These are phyloP conservation scores for Emmelina monodactyla DNA, from an alignment of 2,888 invertebrate species.

Conservation along the genomic window DNA sequence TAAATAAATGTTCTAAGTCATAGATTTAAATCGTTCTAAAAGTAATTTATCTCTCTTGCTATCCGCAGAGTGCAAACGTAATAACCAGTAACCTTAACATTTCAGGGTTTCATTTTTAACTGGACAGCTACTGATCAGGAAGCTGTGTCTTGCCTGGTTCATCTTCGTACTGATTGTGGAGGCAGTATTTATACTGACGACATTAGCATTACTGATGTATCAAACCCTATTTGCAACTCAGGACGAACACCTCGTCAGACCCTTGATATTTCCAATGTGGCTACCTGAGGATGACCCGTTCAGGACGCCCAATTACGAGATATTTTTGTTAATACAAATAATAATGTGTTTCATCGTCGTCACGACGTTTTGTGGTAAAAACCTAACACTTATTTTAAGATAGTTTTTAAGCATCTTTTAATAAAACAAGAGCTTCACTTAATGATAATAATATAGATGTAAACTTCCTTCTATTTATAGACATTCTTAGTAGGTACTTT, in stretches of 20 bases:
- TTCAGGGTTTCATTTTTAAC: constrained; percentile 33
- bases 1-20: no score
- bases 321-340: constrained; percentile 25
- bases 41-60: no score
- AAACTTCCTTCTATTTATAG: no score
- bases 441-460: no score
- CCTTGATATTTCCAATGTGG: constrained; percentile 39
- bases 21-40: no score
- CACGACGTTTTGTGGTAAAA: constrained; percentile 31
- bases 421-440: no score
- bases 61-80: no score
- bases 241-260: constrained; percentile 28
- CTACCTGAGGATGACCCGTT: constrained; percentile 37
- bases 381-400: no score
- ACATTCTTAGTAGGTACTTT: no score
- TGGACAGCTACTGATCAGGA: constrained; percentile 37
- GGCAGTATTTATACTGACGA: constrained; percentile 20
- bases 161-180: constrained; percentile 18
- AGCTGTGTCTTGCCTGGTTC: constrained; percentile 29
- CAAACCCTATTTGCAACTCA: constrained; percentile 29
- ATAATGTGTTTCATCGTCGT: constrained; percentile 19
- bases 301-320: constrained; percentile 39
- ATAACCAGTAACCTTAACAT: no score
- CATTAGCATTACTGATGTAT: constrained; percentile 23
- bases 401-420: no score